These are phyloP conservation scores for Zaprionus vittiger DNA, from an alignment of 1,140 invertebrate species.

Conservation along the genomic window DNA sequence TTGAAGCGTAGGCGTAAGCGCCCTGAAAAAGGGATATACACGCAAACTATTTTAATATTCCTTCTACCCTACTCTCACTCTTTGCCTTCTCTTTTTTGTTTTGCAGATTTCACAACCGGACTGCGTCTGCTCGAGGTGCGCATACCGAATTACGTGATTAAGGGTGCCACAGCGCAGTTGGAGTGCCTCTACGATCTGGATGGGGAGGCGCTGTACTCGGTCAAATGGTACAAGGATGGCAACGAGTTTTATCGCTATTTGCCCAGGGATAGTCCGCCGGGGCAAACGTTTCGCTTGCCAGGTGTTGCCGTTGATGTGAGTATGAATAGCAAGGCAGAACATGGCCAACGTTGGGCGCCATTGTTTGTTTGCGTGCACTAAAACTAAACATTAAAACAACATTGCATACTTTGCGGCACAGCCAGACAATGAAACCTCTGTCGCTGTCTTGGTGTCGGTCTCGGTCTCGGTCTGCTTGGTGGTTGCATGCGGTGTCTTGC, in stretches of 20 bases:
- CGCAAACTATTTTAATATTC: constrained; percentile 26
- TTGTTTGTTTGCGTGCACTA: constrained; percentile 42
- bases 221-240: constrained; percentile 92
- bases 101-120: constrained; percentile 82
- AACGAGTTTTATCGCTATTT: constrained; percentile 92
- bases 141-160: constrained; percentile 88
- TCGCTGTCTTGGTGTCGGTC: background rate
- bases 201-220: constrained; percentile 89
- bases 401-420: constrained; percentile 70
- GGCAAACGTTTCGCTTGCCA: constrained; percentile 86
- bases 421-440: constrained; percentile 49
- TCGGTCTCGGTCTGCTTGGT: background rate
- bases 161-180: constrained; percentile 87
- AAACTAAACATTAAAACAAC: constrained; percentile 71
- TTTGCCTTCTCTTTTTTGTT: background rate
- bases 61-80: background rate
- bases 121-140: constrained; percentile 88
- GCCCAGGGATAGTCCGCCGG: constrained; percentile 88
- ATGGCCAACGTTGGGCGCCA: constrained; percentile 3
- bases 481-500: constrained; percentile 2
- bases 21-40: background rate
- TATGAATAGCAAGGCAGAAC: constrained; percentile 29
- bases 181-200: constrained; percentile 89
- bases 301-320: constrained; percentile 89
- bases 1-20: constrained; percentile 47